Percentiles rank a stretch among this genome's conserved stretches.
Conservation (phyloP, 2,113 vertebrate genomes). For the Archilochus colubris region DNA sequence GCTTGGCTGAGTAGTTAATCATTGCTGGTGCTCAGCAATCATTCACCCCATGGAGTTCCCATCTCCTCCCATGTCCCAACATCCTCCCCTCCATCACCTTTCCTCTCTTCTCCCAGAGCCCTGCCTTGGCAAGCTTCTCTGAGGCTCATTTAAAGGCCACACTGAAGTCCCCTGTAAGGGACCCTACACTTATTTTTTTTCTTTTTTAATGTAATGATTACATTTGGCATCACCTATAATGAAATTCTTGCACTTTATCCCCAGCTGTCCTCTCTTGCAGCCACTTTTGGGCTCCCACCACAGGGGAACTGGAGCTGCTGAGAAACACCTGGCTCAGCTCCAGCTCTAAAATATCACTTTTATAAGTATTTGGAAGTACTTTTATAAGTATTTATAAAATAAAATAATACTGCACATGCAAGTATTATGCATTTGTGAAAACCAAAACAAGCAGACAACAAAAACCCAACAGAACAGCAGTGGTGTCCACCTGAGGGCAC, state of each 20-base stretch:
- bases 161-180: not conserved
- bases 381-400: not conserved
- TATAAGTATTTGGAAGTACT: too few relatives aligned
- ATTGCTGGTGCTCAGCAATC: not conserved
- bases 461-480: too few relatives aligned
- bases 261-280: rapidly evolving
- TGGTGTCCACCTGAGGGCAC: rapidly evolving
- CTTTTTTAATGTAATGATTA: not conserved
- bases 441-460: too few relatives aligned
- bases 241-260: not conserved
- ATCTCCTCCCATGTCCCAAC: not conserved
- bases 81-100: not conserved
- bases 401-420: not conserved
- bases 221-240: not conserved
- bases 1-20: not conserved
- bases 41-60: not conserved
- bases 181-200: not conserved
- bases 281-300: not conserved
- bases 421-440: not conserved
- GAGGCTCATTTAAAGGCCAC: not conserved
- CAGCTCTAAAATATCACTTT: rapidly evolving
- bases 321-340: not conserved
- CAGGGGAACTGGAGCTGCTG: not conserved
- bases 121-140: not conserved
- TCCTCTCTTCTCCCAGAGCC: not conserved